Conservation (phyloP, 53 echinoderm and acorn worm species). For the Echinometra lucunter region DNA sequence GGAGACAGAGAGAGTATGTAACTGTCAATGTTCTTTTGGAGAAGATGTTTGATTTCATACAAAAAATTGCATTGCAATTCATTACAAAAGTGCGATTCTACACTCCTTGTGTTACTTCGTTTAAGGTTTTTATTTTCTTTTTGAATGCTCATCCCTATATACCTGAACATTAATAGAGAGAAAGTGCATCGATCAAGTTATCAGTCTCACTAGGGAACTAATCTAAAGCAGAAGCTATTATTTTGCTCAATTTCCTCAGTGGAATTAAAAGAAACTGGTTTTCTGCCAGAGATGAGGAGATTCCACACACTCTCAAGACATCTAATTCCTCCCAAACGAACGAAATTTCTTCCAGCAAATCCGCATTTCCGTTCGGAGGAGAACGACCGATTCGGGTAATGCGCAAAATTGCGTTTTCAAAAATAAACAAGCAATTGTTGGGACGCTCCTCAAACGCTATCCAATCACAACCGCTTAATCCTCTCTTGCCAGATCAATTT, state of each 20-base stretch:
- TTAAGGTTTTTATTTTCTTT: not conserved
- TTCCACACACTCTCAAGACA: constrained; percentile 35
- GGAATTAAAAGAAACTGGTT: constrained; percentile 49
- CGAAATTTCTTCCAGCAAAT: constrained; percentile 44
- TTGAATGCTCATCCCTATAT: not conserved
- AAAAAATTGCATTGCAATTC: not conserved
- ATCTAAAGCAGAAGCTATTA: constrained; percentile 58
- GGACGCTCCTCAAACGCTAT: constrained; percentile 13
- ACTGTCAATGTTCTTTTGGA: not conserved
- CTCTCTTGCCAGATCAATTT: constrained; percentile 49
- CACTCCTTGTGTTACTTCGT: not conserved
- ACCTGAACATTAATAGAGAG: not conserved
- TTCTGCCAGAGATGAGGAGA: constrained; percentile 29
- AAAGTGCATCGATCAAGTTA: constrained; percentile 38
- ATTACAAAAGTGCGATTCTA: not conserved
- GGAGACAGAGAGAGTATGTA: not conserved
- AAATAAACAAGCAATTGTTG: constrained; percentile 52
- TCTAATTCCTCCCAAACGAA: constrained; percentile 45
- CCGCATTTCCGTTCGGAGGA: constrained; percentile 35
- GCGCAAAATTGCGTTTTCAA: constrained; percentile 26
- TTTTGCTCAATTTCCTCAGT: constrained; percentile 47
- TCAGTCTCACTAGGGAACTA: not conserved
- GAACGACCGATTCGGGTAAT: constrained; percentile 47
- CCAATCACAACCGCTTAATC: constrained; percentile 66
- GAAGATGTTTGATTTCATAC: not conserved